A percentile compares a stretch with the other conserved stretches of the same genome.
Conservation (phyloP, 2,888 invertebrate genomes). For the Diaperis boleti region DNA sequence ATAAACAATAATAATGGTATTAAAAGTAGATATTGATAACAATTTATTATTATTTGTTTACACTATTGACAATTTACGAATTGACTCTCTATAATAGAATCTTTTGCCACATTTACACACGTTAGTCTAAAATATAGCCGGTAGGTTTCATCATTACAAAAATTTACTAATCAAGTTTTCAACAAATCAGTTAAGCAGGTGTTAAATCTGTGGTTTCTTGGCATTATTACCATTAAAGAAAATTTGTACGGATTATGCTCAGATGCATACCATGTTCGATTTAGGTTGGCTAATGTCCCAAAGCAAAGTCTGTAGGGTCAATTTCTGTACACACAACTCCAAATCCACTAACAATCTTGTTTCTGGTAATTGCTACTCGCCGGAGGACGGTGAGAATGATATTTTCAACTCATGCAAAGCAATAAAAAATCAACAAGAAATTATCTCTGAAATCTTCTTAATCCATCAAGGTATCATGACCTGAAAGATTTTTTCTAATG, state of each 20-base stretch:
- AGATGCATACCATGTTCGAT: conserved; percentile 5
- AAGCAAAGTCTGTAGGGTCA: conserved; percentile 11
- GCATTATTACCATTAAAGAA: not conserved
- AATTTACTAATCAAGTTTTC: not conserved
- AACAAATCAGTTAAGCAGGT: no score
- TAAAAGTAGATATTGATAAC: no score
- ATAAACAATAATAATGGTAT: no score
- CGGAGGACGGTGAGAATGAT: conserved; percentile 12
- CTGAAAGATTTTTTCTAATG: not conserved
- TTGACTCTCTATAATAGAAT: no score
- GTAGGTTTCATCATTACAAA: no score
- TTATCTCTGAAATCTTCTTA: not conserved
- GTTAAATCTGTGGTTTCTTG: not conserved
- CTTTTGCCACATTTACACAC: no score
- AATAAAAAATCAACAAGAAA: conserved; percentile 10
- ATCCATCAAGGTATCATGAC: conserved; percentile 1
- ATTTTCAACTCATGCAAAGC: not conserved
- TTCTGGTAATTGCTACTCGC: conserved; percentile 22
- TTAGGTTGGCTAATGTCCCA: conserved; percentile 11
- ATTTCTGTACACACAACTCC: conserved; percentile 7
- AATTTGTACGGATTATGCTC: no score
- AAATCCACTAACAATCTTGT: conserved; percentile 5
- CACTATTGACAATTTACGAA: no score
- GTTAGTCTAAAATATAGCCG: no score
- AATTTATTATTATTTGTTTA: no score